Base-by-base conservation (phyloP, 2,797 vertebrate species). In the Epinephelus coioides region DNA sequence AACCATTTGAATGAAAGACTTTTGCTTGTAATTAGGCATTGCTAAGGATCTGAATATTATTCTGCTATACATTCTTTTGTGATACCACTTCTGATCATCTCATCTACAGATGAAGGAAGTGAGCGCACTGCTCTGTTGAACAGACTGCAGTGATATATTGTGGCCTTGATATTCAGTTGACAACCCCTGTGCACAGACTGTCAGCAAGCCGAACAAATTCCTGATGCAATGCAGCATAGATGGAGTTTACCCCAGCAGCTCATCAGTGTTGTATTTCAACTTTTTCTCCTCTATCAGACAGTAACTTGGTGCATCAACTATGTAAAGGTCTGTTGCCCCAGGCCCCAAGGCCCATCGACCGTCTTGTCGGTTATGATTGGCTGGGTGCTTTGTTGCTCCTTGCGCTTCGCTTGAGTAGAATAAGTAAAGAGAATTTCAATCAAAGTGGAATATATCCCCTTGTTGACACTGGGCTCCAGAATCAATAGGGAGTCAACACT, bases 301-400 rank as follows among this genome's bases (percentile, higher is more conserved):
- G 75, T 78, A 90, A 86, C 77, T 83, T 76, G 72, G 73, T 69
- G 79, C 78, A 88, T 89, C 78, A 75, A 81, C 85, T 81, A 88
- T 84, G 85, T 88, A 88, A 89, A 91, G 88, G 91, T 89, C 88
- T 53, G 85, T 56, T 86, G 87, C 88, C 60, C 73, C 17, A 44
- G 69, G 80, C 80, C 81, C 80, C 81, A 71, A 86, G 84, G 86
- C 79, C 85, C 88, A 87, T 92, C 87, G 82, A 94, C 89, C 71
- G 63, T 40, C 89, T 86, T 90, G 92, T 93, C 90, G 62, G 89
- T 91, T 93, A 84, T 91, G 94, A 94, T 94, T 92, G 93, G 90
- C 88, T 68, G 73, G 75, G 70, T 78, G 88, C 89, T 93, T 88
- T 91, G 90, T 86, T 91, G 88, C 86, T 81, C 82, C 84, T 87